Conservation (phyloP, 2,113 vertebrate species). For the Coreoperca whiteheadi region DNA sequence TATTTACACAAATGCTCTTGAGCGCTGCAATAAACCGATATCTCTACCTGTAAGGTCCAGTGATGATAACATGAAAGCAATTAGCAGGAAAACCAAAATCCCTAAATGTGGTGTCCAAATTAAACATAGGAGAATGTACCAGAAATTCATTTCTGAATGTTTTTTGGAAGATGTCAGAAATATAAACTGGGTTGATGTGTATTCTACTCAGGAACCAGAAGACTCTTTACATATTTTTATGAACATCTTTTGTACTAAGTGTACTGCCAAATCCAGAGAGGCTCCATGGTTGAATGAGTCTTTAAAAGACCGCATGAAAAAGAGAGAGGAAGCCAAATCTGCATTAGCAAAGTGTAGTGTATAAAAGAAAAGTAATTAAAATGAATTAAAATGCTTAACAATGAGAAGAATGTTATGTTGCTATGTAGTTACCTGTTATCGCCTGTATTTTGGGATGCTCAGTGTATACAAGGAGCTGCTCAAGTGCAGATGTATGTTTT, state of each 20-base stretch:
- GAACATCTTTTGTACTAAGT: not conserved
- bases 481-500: no score
- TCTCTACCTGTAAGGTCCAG: not conserved
- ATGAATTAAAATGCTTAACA: no score
- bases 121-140: not conserved
- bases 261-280: not conserved
- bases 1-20: not conserved
- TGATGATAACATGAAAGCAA: not conserved
- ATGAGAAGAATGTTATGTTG: no score
- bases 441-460: no score
- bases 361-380: no score
- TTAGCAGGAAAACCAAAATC: no score
- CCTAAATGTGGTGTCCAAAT: no score
- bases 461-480: no score
- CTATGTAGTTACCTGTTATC: no score
- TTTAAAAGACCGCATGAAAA: not conserved
- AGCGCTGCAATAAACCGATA: not conserved
- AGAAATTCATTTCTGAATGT: not conserved
- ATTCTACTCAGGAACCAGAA: not conserved
- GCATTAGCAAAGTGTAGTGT: no score
- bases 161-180: not conserved
- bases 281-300: not conserved
- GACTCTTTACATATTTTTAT: not conserved
- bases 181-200: not conserved
- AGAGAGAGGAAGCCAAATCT: not conserved